Conservation (phyloP, 2,113 vertebrate genomes). For the Gavia stellata region DNA sequence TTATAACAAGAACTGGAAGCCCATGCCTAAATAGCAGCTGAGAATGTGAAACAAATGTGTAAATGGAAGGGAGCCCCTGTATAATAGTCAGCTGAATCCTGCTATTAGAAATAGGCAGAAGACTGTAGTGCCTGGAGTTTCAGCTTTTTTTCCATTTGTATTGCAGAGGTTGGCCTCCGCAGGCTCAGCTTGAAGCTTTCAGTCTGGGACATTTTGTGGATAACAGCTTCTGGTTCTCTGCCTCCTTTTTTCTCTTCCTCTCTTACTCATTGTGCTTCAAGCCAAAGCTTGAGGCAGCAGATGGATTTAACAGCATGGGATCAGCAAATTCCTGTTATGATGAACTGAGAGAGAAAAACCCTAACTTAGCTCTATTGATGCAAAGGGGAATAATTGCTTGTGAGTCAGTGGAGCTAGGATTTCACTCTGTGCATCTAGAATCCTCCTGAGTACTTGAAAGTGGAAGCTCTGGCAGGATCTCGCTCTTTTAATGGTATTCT, state of each 20-base stretch:
- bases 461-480: not conserved
- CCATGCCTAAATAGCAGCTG: not conserved
- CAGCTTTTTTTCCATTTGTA: not conserved
- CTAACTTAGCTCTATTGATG: slow-evolving; percentile 30
- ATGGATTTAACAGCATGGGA: slow-evolving; percentile 46
- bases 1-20: not conserved
- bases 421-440: not conserved
- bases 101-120: not conserved
- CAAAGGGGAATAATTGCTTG: slow-evolving; percentile 26
- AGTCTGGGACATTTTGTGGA: not conserved
- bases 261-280: slow-evolving; percentile 15
- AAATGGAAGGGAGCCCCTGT: not conserved
- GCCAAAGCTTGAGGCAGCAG: slow-evolving; percentile 28
- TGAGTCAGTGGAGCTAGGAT: slow-evolving; percentile 19
- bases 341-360: slow-evolving; percentile 17
- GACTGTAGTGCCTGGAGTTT: not conserved
- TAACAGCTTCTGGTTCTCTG: slow-evolving; percentile 9
- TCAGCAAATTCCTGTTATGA: slow-evolving; percentile 46
- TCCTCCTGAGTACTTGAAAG: slow-evolving; percentile 12
- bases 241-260: not conserved
- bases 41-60: not conserved
- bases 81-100: not conserved
- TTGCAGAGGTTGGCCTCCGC: not conserved
- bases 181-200: not conserved
- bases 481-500: not conserved